Evolutionary conservation across 2,113 vertebrate species (phyloP), one percentile per base, ranked within the genome.

Genomic region (Astur gentilis): DNA sequence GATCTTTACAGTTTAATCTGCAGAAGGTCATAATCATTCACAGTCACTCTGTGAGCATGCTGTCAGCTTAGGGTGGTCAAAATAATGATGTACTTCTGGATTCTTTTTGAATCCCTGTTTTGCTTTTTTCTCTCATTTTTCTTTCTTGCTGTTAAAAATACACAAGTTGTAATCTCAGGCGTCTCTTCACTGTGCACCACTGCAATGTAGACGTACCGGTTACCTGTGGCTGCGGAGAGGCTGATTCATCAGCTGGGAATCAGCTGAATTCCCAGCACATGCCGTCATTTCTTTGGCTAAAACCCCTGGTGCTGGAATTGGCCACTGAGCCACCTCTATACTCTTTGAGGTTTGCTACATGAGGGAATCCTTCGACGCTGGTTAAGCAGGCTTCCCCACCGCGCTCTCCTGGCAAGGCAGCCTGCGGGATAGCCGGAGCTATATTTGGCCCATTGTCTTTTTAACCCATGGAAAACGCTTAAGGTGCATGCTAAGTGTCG

Each of bases 361-460:
- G 91, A 77, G 96, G 94, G 91, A 97, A 95, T 96, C 97, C 96
- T 95, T 60, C 4, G 4, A 12, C 29, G 58, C 81, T 95, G 93
- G 91, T 89, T 96, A 83, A 17, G 45, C 38, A 83, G 95, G 77
- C 77, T 95, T 97, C 89, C 94, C 94, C 89, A 82, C 92, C 18
- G 2, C n/a, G 3, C 60, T 72, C 22, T 67, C 67, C 64, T 97
- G 95, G 82, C 88, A 95, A 6, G 44, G 66, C 87, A 76, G 66
- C 45, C 87, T 64, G 90, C 0, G 23, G 87, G 64, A 69, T 19
- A 44, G 84, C 45, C 5, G 22, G 20, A 29, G 31, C 40, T 87
- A 27, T 44, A 18, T 73, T 86, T 71, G 93, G 79, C 27, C 54
- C 49, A 65, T 95, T 96, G 84, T 94, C 75, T 81, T 62, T 79